phyloP scores from a whole-genome alignment of 2,113 vertebrate genomes.

The Larimichthys crocea region DNA sequence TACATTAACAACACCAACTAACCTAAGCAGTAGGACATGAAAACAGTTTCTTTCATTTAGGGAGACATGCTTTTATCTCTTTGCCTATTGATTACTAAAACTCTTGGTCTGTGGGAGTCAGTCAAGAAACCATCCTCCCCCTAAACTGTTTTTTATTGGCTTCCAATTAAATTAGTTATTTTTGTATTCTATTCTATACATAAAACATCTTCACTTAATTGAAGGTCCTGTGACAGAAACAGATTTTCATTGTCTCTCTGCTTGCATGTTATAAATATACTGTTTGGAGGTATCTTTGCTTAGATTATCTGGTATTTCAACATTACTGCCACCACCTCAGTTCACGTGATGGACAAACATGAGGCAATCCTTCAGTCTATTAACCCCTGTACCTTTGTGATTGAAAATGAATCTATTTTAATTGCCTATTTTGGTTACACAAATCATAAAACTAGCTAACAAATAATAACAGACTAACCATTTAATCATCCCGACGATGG shows the following conservation, averaged over 20 bases:
- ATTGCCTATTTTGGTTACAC: background rate
- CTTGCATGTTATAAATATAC: background rate
- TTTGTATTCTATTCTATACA: background rate
- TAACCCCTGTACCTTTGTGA: slow-evolving; percentile 28
- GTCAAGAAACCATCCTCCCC: background rate
- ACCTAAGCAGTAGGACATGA: background rate
- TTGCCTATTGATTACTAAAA: slow-evolving; percentile 28
- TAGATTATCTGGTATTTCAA: background rate
- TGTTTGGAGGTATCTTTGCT: background rate
- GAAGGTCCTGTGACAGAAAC: background rate
- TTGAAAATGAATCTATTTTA: slow-evolving; percentile 1
- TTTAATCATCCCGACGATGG: background rate
- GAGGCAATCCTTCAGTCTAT: slow-evolving; percentile 21
- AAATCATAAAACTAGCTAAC: background rate
- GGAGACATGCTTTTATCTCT: slow-evolving; percentile 11
- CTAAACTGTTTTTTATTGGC: background rate
- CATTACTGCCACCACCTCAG: background rate
- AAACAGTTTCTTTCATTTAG: slow-evolving; percentile 4
- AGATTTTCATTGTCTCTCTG: background rate
- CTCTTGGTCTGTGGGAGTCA: slow-evolving; percentile 25
- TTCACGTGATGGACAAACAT: background rate
- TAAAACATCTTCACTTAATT: background rate
- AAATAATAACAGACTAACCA: background rate
- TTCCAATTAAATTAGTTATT: background rate
- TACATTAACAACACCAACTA: background rate